A percentile compares a stretch with the other conserved stretches of the same genome.
Conservation (phyloP, 2,797 vertebrate genomes). For the Squalus acanthias region DNA sequence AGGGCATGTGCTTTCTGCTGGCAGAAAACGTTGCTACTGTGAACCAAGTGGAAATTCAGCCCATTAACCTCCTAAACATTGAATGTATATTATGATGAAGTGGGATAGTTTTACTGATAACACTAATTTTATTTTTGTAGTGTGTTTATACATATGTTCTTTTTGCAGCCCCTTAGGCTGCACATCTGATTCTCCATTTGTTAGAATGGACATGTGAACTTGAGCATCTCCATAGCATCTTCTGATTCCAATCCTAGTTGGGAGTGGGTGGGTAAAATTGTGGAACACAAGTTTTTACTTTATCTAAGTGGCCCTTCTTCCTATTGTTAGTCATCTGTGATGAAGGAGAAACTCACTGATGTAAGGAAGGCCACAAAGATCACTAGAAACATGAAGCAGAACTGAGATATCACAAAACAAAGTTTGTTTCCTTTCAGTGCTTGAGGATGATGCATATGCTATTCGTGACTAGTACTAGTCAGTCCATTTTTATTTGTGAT, state of each 20-base stretch:
- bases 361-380: conserved; percentile 6
- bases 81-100: not conserved
- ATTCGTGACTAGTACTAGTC: not conserved
- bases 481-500: not conserved
- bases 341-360: not conserved
- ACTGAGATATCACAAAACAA: not conserved
- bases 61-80: not conserved
- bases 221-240: not conserved
- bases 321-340: not conserved
- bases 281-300: not conserved
- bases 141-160: not conserved
- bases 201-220: not conserved
- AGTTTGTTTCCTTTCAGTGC: not conserved
- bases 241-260: not conserved
- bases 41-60: not conserved
- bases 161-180: not conserved
- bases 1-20: not conserved
- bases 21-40: conserved; percentile 4
- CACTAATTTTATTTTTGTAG: not conserved
- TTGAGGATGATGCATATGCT: not conserved
- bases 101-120: not conserved
- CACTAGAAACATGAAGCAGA: not conserved
- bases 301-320: not conserved
- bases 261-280: not conserved
- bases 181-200: not conserved